phyloP scores from a whole-genome alignment of 1,140 invertebrate genomes.

The Habropoda laboriosa region DNA sequence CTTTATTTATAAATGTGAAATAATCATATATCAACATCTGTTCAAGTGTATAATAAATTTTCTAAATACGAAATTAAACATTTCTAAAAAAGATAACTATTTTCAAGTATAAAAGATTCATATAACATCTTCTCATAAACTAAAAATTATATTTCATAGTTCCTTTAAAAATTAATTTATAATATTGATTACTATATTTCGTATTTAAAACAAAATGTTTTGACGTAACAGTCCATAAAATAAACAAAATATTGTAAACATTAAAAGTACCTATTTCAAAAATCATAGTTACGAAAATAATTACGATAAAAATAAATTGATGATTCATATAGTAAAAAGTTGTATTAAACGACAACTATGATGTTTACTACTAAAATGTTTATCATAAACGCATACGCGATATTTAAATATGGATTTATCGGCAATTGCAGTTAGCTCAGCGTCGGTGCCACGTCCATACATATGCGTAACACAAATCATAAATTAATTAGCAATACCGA shows the following conservation, averaged over 20 bases:
- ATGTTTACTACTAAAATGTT: neutral
- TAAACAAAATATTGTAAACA: neutral
- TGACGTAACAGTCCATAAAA: neutral
- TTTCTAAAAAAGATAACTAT: neutral
- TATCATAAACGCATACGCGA: neutral
- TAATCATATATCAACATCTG: neutral
- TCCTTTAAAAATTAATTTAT: neutral
- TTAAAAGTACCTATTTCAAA: neutral
- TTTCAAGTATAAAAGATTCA: neutral
- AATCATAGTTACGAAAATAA: neutral
- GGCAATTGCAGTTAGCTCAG: neutral
- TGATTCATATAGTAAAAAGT: neutral
- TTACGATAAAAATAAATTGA: neutral
- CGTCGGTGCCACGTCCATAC: neutral
- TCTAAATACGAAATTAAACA: neutral
- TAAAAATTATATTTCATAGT: neutral
- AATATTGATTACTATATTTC: neutral
- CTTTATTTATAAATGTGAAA: neutral
- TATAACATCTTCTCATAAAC: neutral
- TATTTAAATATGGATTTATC: slow-evolving; percentile 28
- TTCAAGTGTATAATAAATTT: neutral
- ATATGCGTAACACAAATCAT: slow-evolving; percentile 5
- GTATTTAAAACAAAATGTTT: neutral
- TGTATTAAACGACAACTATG: neutral
- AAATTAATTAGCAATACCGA: slow-evolving; percentile 28